Evolutionary conservation across 1,140 invertebrate genomes (phyloP), one percentile per base, ranked within the genome.

Genomic region (Goniozus legneri): DNA sequence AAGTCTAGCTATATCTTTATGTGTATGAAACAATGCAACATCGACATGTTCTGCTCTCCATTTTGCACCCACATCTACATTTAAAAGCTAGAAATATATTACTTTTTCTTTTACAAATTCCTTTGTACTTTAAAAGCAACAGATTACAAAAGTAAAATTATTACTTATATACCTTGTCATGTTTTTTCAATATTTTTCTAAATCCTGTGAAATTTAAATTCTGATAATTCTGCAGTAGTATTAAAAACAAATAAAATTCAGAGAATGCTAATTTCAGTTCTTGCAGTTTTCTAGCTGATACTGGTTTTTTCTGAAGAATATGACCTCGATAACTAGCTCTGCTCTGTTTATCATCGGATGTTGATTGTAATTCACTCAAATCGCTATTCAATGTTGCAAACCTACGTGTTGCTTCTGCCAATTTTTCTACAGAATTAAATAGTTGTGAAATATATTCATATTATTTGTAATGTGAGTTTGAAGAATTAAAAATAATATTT

Each of bases 161-260:
- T 46, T 49, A 41, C 19, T 15, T 32, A 60, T 43, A 32, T 54
- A 91, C 83, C 78, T 96, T 96, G 68, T 95, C 92, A 73, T 95
- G 92, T 72, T 95, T 95, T 66, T 96, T 96, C 12, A 95, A 76
- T 52, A 95, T 96, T 67, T 95, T 96, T 37, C 91, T 78, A 71
- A 96, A 95, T 0, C 93, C 92, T 8, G 90, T 94, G 54, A 89
- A 92, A 76, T 95, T 95, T 1, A 95, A 73, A 60, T 90, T 90
- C 64, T 85, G 84, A 58, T 85, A 85, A 56, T 84, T 85, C 62
- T 85, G 84, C 3, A 77, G 73, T 7, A 95, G 75, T 58, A 96
- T 91, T 6, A 96, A 63, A 62, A 86, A 90, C 2, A 95, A 79
- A 73, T 95, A 95, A 68, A 93, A 95, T 75, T 95, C 92, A 58